Conservation (phyloP, 1,140 invertebrate genomes). For the Drosophila lini region DNA sequence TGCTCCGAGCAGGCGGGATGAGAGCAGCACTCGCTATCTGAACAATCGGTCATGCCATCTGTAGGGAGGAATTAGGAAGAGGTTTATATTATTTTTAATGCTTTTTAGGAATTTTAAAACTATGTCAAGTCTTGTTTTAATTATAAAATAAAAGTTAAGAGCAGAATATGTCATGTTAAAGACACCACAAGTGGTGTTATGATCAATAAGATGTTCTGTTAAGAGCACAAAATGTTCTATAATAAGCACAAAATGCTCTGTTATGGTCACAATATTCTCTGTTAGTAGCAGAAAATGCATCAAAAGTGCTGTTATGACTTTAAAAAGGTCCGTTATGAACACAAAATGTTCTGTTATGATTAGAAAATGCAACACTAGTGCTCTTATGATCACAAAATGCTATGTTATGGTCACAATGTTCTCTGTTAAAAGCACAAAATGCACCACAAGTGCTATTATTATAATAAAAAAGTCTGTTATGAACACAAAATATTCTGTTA, state of each 20-base stretch:
- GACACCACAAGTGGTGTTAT: not conserved
- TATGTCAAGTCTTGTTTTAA: not conserved
- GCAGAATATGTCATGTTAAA: not conserved
- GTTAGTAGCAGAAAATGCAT: not conserved
- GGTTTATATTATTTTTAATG: no score
- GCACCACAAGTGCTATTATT: not conserved
- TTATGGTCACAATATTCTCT: no score
- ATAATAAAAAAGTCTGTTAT: no score
- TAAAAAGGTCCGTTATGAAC: not conserved
- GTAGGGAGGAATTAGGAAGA: no score
- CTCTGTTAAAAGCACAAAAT: not conserved
- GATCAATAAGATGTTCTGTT: no score
- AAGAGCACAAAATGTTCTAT: no score
- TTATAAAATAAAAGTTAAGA: not conserved
- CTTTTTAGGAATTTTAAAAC: not conserved
- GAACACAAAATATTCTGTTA: no score
- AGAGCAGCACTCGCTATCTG: slow-evolving; percentile 97
- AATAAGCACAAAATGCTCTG: no score
- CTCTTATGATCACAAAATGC: not conserved
- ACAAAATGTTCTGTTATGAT: not conserved
- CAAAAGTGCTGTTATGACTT: no score
- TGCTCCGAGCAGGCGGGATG: slow-evolving; percentile 93
- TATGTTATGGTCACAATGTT: not conserved
- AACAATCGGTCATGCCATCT: slow-evolving; percentile 99
- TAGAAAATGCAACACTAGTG: no score